Conservation (phyloP, 2,888 invertebrate species). For the Thyatira batis region DNA sequence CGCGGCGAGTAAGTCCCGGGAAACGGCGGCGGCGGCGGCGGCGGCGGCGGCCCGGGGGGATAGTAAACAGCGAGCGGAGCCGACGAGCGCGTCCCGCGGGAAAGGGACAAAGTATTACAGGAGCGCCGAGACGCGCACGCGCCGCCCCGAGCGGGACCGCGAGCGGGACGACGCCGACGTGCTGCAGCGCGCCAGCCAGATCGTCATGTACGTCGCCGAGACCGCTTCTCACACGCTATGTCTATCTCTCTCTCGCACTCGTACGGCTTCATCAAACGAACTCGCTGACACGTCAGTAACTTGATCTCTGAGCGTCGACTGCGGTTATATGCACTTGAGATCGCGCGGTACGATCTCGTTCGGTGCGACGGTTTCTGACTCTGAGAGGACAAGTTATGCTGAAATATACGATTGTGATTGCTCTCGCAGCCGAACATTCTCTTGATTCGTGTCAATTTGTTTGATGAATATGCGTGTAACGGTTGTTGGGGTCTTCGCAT, state of each 20-base stretch:
- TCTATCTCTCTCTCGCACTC: slow-evolving; percentile 50
- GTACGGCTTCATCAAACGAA: slow-evolving; percentile 63
- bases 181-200: slow-evolving; percentile 92
- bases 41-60: slow-evolving; percentile 38
- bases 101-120: slow-evolving; percentile 71
- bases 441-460: slow-evolving; percentile 44
- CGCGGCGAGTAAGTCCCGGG: slow-evolving; percentile 52
- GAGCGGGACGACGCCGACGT: slow-evolving; percentile 89
- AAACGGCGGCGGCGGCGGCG: slow-evolving; percentile 27
- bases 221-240: slow-evolving; percentile 23
- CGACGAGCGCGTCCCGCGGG: slow-evolving; percentile 52
- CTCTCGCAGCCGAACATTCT: background rate
- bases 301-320: background rate
- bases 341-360: background rate
- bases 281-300: background rate
- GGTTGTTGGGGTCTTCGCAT: slow-evolving; percentile 62
- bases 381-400: background rate
- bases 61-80: slow-evolving; percentile 44
- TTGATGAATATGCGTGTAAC: slow-evolving; percentile 66
- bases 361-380: background rate
- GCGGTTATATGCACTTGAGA: background rate
- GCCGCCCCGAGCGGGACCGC: slow-evolving; percentile 80
- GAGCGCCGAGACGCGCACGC: slow-evolving; percentile 73
- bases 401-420: background rate
- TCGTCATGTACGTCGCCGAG: slow-evolving; percentile 88